phyloP scores from a whole-genome alignment of 2,797 vertebrate genomes.

The Sebastes wilsoni region DNA sequence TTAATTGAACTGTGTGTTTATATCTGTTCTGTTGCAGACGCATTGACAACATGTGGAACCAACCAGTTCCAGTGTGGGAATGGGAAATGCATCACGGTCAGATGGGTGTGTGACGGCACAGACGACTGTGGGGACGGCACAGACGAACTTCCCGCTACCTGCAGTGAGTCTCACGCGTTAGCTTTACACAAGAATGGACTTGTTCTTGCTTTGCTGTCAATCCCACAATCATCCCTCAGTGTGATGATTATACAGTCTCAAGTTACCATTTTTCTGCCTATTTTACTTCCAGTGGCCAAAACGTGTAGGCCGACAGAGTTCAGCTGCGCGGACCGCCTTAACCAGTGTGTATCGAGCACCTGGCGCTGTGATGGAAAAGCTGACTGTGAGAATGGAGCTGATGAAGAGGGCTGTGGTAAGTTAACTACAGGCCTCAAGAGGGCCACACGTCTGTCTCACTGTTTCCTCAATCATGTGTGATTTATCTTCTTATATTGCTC shows the following conservation, averaged over 20 bases:
- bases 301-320: slow-evolving; percentile 85
- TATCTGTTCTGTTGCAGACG: slow-evolving; percentile 59
- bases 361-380: slow-evolving; percentile 87
- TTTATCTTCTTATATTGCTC: background rate
- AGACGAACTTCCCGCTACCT: slow-evolving; percentile 84
- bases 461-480: background rate
- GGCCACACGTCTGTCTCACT: background rate
- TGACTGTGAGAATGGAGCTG: slow-evolving; percentile 87
- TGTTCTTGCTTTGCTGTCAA: background rate
- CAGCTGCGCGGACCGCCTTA: slow-evolving; percentile 83
- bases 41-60: slow-evolving; percentile 64
- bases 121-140: slow-evolving; percentile 88
- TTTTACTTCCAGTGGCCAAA: slow-evolving; percentile 71
- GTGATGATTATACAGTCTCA: background rate
- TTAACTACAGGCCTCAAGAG: background rate
- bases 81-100: slow-evolving; percentile 81
- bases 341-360: slow-evolving; percentile 83
- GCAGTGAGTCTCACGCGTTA: slow-evolving; percentile 81
- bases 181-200: background rate
- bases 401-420: slow-evolving; percentile 87
- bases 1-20: slow-evolving; percentile 3
- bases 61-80: slow-evolving; percentile 84
- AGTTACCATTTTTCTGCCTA: background rate
- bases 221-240: background rate
- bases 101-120: slow-evolving; percentile 87